Evolutionary conservation across 2,113 vertebrate species (phyloP), one percentile per base, ranked within the genome.

Genomic region (Chaetura pelagica): DNA sequence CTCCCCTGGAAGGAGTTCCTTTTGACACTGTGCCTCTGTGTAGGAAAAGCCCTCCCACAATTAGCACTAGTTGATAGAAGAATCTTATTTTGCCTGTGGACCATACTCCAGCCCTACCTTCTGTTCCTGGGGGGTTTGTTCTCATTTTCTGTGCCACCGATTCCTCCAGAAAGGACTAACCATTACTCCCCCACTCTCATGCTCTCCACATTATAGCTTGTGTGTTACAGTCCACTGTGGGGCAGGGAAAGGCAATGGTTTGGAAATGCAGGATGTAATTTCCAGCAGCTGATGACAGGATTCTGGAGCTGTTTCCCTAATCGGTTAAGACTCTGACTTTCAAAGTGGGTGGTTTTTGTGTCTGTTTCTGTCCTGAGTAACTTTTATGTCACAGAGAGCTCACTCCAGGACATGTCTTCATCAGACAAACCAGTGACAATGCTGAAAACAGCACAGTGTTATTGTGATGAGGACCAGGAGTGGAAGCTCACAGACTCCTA

Each of bases 331-430:
- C 55, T 81, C 69, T 79, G 64, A 58, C 84, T 92, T 93, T 89
- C 62, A 84, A 94, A 77, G 73, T 86, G 48, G 57, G 40, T 72
- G 80, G 1, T 32, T 90, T 91, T 78, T 76, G 30, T 86, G 59
- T 95, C 72, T 94, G 38, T 77, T 85, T 96, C 90, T 90, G 42
- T 84, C 84, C 29, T 54, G 95, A 94, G 35, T 94, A 11, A 83
- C 84, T 93, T 84, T 77, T 76, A 48, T 94, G 75, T 85, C 81
- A 87, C 2, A 9, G 23, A 2, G 3, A 73, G 44, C 52, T 87
- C 54, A 44, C 27, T 74, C 38, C 40, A 59, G 48, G 57, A 22
- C 83, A 55, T 68, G 26, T 78, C 80, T 96, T 87, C 29, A 68
- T n/a, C 44, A 77, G 59, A 40, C 52, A 84, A 78, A 84, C n/a